Percentiles rank a stretch among this genome's conserved stretches.
Conservation (phyloP, 1,140 invertebrate species). For the Sycophaga agraensis region DNA sequence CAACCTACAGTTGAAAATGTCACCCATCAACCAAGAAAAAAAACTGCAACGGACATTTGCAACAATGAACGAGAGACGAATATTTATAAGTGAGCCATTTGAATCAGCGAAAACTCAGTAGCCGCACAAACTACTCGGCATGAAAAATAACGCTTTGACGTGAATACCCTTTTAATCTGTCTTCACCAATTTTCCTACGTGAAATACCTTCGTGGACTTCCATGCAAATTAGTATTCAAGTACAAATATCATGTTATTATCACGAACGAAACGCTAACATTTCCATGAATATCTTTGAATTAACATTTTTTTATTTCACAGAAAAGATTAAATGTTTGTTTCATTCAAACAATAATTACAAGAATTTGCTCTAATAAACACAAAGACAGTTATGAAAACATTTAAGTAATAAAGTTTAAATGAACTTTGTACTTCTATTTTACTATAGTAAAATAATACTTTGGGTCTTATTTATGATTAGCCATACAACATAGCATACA, state of each 20-base stretch:
- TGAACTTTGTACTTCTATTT: too few relatives aligned
- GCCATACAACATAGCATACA: too few relatives aligned
- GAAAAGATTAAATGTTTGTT: background rate
- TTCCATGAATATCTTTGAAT: background rate
- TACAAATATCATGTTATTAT: slow-evolving; percentile 3
- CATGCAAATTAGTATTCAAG: slow-evolving; percentile 7
- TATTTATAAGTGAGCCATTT: background rate
- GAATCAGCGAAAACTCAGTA: background rate
- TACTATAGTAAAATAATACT: too few relatives aligned
- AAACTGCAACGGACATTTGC: too few relatives aligned
- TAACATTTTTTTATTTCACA: background rate
- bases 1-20: too few relatives aligned
- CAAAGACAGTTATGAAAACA: background rate
- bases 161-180: slow-evolving; percentile 22
- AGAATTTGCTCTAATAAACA: background rate
- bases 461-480: too few relatives aligned
- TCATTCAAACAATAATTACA: too few relatives aligned
- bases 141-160: slow-evolving; percentile 2
- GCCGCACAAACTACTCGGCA: background rate
- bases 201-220: background rate
- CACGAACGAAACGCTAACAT: too few relatives aligned
- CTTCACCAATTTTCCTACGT: slow-evolving; percentile 9
- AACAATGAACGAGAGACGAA: too few relatives aligned
- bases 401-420: background rate
- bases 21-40: too few relatives aligned